Base-by-base conservation (phyloP, 1,140 invertebrate species). In the Trinorchestia longiramus region DNA sequence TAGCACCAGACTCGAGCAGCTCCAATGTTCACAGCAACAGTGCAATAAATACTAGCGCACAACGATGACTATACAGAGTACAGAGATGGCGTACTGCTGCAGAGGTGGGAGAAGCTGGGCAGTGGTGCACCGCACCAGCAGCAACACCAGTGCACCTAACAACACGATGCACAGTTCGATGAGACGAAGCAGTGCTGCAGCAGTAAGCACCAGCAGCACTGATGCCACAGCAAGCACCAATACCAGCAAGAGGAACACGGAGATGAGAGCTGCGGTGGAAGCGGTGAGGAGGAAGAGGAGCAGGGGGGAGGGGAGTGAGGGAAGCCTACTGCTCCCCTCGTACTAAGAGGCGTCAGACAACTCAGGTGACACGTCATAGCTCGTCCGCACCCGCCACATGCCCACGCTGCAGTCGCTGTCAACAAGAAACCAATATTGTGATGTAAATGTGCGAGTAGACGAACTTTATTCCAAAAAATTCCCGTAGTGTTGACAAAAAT, bases 311-410 rank as follows among this genome's bases (percentile, higher is more conserved):
- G 44, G 92, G 47, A 94, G 8, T 40, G 47, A 45, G 92, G 44
- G 41, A 43, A 23, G 19, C 88, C 88, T 91, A 91, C 41, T 43
- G 88, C 88, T 43, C 28, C 42, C 62, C 57, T 96, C 95, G 95
- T 94, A 94, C 95, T 95, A 96, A 42, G 96, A 97, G 41, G 96
- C 95, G 62, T 97, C 96, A 23, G 96, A 97, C n/a, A 96, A 96
- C 90, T 97, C 97, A 17, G 97, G 97, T n/a, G 97, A 97, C 42
- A 97, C 96, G 96, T 97, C 97, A 96, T 97, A 97, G 95, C 96
- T 97, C 87, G 97, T 97, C 91, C 97, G 96, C 95, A 97, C 91
- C 43, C 97, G 96, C 97, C 97, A 97, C 77, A 97, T 97, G 88
- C 97, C 97, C 88, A 97, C 96, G 41, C 96, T 97, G 95, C 97